A percentile compares a stretch with the other conserved stretches of the same genome.
These are phyloP conservation scores for Gryon sp. DNA, from an alignment of 1,140 invertebrate species.

Conservation along the genomic window DNA sequence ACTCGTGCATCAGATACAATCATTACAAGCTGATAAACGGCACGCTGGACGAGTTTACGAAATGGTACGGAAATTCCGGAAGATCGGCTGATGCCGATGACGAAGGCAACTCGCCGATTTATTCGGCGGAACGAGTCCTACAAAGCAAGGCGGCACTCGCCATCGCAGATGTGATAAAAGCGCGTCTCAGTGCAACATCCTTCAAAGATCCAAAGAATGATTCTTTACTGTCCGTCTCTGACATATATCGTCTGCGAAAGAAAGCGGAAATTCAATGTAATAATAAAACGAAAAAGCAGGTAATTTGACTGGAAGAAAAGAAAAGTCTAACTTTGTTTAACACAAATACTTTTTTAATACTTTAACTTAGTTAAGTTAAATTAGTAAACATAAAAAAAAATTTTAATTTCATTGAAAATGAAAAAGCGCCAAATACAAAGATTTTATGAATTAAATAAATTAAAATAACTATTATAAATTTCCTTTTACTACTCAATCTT, in stretches of 20 bases:
- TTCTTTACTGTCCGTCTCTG: slow-evolving; percentile 22
- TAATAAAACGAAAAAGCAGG: slow-evolving; percentile 7
- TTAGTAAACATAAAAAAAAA: too few species aligned
- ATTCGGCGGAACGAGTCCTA: slow-evolving; percentile 78
- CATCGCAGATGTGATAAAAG: slow-evolving; percentile 62
- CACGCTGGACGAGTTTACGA: slow-evolving; percentile 77
- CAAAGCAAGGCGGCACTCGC: slow-evolving; percentile 77
- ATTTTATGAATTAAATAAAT: too few species aligned
- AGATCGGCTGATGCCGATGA: slow-evolving; percentile 33
- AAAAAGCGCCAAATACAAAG: too few species aligned
- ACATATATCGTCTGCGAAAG: slow-evolving; percentile 31
- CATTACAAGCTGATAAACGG: slow-evolving; percentile 88
- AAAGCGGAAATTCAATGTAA: slow-evolving; percentile 35
- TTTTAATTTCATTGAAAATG: too few species aligned
- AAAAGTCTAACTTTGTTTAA: too few species aligned
- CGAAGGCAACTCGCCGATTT: slow-evolving; percentile 63
- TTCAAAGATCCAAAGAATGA: slow-evolving; percentile 26
- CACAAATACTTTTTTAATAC: too few species aligned
- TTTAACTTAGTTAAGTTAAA: too few species aligned
- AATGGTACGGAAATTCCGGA: slow-evolving; percentile 82
- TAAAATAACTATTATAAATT: too few species aligned
- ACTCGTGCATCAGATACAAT: slow-evolving; percentile 82
- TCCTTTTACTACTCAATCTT: too few species aligned
- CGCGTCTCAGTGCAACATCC: slow-evolving; percentile 14
- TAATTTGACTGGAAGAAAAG: neutral